These are phyloP conservation scores for Drosophila antonietae DNA, from an alignment of 2,888 invertebrate genomes.

Conservation along the genomic window DNA sequence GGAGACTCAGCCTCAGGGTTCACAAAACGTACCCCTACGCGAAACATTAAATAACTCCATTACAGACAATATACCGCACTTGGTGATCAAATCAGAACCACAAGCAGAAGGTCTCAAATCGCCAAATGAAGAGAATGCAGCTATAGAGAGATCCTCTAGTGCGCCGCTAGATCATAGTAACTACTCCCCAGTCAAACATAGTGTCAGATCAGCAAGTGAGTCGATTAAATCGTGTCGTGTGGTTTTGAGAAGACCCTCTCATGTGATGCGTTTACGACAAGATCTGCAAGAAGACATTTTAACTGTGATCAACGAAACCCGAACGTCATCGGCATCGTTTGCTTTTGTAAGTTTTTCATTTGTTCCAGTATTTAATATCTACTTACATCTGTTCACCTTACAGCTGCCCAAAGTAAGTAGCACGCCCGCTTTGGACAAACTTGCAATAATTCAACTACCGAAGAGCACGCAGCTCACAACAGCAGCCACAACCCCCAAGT, in stretches of 20 bases:
- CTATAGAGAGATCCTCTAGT: not conserved
- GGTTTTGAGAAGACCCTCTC: not conserved
- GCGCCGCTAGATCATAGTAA: not conserved
- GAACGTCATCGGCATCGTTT: not conserved
- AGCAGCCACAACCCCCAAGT: not conserved
- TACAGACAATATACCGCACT: not conserved
- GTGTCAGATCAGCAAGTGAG: not conserved
- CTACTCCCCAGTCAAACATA: not conserved
- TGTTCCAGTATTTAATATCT: not conserved
- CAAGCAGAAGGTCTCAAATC: not conserved
- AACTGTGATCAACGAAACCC: not conserved
- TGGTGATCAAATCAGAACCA: constrained; percentile 14
- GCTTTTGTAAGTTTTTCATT: constrained; percentile 23
- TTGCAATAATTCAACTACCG: too few relatives aligned
- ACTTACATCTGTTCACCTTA: not conserved
- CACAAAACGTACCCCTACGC: not conserved
- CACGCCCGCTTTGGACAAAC: constrained; percentile 27
- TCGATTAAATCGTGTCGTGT: not conserved
- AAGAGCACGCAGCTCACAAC: not conserved
- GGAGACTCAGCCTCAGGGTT: not conserved
- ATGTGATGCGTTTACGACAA: not conserved
- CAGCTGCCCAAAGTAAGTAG: constrained; percentile 47
- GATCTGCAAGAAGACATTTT: constrained; percentile 7
- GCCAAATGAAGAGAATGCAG: not conserved
- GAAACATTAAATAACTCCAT: not conserved